Base-by-base conservation (phyloP, 2,888 invertebrate genomes). In the Mesochorus sp. region DNA sequence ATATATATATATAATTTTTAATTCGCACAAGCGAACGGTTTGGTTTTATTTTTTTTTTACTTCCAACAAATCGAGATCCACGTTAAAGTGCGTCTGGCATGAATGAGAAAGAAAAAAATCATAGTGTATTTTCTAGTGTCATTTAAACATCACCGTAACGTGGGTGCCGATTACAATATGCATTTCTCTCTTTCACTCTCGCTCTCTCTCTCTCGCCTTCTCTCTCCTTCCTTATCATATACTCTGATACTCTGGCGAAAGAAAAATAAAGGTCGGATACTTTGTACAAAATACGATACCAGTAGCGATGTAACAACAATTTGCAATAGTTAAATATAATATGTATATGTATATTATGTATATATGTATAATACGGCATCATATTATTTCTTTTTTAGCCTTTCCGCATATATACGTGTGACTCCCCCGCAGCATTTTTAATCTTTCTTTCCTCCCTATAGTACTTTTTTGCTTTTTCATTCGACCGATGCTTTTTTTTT, bases 231-330 rank as follows among this genome's bases (percentile, higher is more conserved):
- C 68, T 82, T 81, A 82, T 81, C 82, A 81, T 82, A 84, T 83
- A 84, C 81, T 80, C 77, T 77, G 75, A 77, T 76, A 74, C 78
- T 84, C 82, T 85, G 83, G 87, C 85, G 80, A 86, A 88, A 85
- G 75, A 83, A 83, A 86, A 87, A 82, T 85, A 85, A 86, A 85
- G 80, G 76, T 88, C 83, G 85, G 87, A 86, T 88, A 89, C 85
- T 90, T 89, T 90, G 89, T 90, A 90, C 89, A 90, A 90, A 89
- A 90, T 89, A 88, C 89, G 85, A 90, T 89, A 86, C 86, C 88
- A 89, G 88, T 89, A 89, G 90, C 89, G 87, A 90, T 88, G 86
- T 89, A 90, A 90, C 89, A 90, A 90, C 88, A 86, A 86, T 89
- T 89, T 90, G 89, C 89, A 87, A 89, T 89, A 89, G 86, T 90